A percentile compares a stretch with the other conserved stretches of the same genome.
phyloP scores from a whole-genome alignment of 2,113 vertebrate species.

The Phalacrocorax brasilianus region DNA sequence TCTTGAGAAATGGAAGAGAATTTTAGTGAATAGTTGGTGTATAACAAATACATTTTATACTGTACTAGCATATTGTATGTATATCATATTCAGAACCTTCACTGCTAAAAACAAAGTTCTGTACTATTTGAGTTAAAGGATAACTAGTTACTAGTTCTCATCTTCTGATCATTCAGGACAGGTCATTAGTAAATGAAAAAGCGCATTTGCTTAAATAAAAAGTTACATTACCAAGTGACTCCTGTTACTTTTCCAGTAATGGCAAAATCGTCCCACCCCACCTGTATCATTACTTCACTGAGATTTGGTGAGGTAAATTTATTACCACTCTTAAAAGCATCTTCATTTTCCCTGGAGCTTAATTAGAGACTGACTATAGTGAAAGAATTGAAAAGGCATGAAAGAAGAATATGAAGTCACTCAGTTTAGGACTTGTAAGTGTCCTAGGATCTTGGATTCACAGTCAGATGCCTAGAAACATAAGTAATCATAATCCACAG shows the following conservation, averaged over 20 bases:
- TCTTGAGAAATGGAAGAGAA: background rate
- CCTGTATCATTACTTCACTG: background rate
- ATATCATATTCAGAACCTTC: background rate
- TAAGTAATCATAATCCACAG: background rate
- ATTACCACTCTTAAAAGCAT: background rate
- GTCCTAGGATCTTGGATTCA: background rate
- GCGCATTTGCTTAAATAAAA: background rate
- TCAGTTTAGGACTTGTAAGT: background rate
- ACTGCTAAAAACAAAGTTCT: background rate
- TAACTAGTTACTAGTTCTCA: background rate
- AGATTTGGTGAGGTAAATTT: background rate
- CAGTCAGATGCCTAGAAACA: background rate
- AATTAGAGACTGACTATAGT: background rate
- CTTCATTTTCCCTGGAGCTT: background rate
- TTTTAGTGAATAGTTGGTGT: background rate
- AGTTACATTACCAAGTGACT: background rate
- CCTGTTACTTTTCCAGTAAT: background rate
- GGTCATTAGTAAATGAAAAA: background rate
- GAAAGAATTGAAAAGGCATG: background rate
- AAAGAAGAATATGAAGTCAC: background rate
- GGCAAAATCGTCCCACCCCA: background rate
- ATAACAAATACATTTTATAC: background rate
- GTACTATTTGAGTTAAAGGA: background rate
- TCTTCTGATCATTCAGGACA: background rate
- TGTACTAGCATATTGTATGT: background rate